A percentile compares a stretch with the other conserved stretches of the same genome.
These are phyloP conservation scores for Petaurus breviceps DNA, from an alignment of 2,113 vertebrate species.

Conservation along the genomic window DNA sequence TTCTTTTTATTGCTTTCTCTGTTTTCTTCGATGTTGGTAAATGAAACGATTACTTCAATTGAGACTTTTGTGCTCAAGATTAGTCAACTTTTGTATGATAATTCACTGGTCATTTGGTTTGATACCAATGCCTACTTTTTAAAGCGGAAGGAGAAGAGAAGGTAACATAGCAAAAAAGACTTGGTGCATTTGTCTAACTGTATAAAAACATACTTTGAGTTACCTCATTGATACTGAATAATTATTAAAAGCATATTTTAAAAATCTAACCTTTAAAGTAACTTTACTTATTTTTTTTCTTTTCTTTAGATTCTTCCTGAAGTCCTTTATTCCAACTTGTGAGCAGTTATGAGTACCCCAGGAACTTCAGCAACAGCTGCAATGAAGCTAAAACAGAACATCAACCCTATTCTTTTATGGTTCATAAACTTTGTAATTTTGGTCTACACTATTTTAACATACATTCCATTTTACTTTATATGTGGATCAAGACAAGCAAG, in stretches of 20 bases:
- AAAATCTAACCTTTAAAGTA: neutral
- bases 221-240: neutral
- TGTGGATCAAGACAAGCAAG: slow-evolving; percentile 89
- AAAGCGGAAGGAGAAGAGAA: neutral
- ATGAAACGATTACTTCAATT: neutral
- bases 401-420: slow-evolving; percentile 91
- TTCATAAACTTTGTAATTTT: slow-evolving; percentile 90
- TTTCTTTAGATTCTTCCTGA: slow-evolving; percentile 78
- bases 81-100: neutral
- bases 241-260: neutral
- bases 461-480: slow-evolving; percentile 91
- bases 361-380: slow-evolving; percentile 71
- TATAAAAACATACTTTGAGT: neutral
- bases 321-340: slow-evolving; percentile 65
- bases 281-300: neutral
- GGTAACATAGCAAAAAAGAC: neutral
- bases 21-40: neutral
- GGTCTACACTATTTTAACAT: slow-evolving; percentile 89
- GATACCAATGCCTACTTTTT: neutral
- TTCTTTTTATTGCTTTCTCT: neutral
- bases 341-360: slow-evolving; percentile 67
- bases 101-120: neutral
- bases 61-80: neutral
- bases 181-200: neutral
- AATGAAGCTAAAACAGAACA: slow-evolving; percentile 93